Evolutionary conservation across 2,888 invertebrate genomes (phyloP).

Genomic region (Acleris holmiana): DNA sequence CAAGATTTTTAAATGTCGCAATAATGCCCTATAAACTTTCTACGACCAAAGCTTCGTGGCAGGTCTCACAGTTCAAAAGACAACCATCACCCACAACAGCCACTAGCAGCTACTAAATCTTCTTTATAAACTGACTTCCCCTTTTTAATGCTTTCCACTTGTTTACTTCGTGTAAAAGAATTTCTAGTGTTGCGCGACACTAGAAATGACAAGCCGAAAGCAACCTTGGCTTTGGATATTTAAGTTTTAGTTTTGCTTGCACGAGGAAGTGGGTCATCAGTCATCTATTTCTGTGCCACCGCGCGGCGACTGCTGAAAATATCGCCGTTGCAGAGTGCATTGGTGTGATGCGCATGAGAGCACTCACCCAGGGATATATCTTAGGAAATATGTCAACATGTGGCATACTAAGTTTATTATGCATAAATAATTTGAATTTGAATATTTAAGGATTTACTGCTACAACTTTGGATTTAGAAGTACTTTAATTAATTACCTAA

Average conservation of each 20-base stretch:
- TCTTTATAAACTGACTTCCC: conserved; percentile 26
- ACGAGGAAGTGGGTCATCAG: conserved; percentile 71
- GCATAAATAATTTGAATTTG: too few species aligned
- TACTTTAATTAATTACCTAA: too few species aligned
- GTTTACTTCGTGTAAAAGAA: conserved; percentile 35
- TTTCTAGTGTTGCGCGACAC: conserved; percentile 33
- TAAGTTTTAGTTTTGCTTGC: conserved; percentile 50
- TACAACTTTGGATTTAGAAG: too few species aligned
- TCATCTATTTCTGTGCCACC: conserved; percentile 72
- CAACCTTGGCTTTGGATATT: conserved; percentile 40
- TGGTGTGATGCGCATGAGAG: conserved; percentile 52
- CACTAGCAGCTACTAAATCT: conserved; percentile 20
- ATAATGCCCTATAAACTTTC: background rate
- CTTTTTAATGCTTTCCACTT: conserved; percentile 22
- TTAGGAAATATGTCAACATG: background rate
- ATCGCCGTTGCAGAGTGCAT: conserved; percentile 75
- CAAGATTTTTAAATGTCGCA: background rate
- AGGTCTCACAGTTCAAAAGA: conserved; percentile 10
- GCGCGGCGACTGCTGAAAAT: conserved; percentile 72
- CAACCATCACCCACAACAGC: conserved; percentile 12
- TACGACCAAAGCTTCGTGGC: conserved; percentile 12
- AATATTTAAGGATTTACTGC: too few species aligned
- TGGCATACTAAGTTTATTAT: too few species aligned
- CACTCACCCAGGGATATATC: conserved; percentile 41
- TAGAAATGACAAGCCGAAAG: conserved; percentile 40